phyloP scores from a whole-genome alignment of 2,113 vertebrate genomes.

The Seriola aureovittata region DNA sequence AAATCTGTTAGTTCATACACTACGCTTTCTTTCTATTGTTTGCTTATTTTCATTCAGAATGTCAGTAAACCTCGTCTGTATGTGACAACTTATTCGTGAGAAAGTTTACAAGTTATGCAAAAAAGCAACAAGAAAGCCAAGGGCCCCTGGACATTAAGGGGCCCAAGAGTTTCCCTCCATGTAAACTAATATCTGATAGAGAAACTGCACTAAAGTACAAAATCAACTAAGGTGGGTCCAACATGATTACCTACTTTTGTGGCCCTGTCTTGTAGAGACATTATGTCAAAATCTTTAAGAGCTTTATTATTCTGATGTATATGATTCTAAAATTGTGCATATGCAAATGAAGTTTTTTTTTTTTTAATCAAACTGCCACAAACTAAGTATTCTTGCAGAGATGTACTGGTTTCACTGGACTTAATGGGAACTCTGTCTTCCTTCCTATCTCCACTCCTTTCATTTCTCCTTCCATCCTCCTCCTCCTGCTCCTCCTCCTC shows the following conservation, averaged over 20 bases:
- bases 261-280: neutral
- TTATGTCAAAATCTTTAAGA: too few species aligned
- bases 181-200: neutral
- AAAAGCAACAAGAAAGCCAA: neutral
- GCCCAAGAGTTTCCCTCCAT: neutral
- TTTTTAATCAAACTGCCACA: neutral
- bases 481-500: conserved; percentile 13
- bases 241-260: neutral
- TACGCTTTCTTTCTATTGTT: too few species aligned
- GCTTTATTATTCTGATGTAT: neutral
- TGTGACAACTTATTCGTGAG: neutral
- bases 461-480: neutral
- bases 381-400: too few species aligned
- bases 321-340: neutral
- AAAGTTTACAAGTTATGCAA: neutral
- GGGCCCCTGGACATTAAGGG: neutral
- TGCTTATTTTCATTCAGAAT: neutral
- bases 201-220: neutral
- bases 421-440: neutral
- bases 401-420: neutral
- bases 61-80: neutral
- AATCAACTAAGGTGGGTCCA: neutral
- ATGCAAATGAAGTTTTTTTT: neutral
- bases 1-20: too few species aligned
- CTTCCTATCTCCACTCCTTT: neutral